Evolutionary conservation across 1,140 invertebrate genomes (phyloP).

Genomic region (Bombus polaris): DNA sequence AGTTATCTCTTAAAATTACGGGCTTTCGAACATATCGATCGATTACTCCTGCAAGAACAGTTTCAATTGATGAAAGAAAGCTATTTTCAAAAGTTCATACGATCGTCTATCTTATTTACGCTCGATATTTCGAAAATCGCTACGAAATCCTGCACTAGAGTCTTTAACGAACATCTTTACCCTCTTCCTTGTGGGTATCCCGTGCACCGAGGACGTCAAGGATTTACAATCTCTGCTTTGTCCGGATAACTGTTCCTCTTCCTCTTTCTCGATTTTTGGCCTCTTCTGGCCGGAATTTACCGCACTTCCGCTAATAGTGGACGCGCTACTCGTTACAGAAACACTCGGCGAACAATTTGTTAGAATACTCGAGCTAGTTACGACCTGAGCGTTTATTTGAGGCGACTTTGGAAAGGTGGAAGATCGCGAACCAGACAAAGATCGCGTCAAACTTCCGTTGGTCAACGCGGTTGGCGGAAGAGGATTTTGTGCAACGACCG

Average conservation of each 20-base stretch:
- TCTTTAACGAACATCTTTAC: constrained; percentile 67
- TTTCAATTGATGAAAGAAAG: not conserved
- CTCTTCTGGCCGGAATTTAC: constrained; percentile 50
- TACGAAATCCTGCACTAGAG: constrained; percentile 47
- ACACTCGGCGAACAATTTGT: constrained; percentile 43
- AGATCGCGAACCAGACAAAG: constrained; percentile 19
- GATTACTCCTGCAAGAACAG: not conserved
- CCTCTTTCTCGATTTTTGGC: constrained; percentile 64
- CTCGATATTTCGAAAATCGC: constrained; percentile 55
- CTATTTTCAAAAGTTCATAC: not conserved
- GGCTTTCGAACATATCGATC: constrained; percentile 10
- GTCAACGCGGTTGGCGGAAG: not conserved
- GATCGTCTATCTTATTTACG: constrained; percentile 43
- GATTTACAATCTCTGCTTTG: constrained; percentile 55
- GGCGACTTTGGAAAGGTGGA: constrained; percentile 57
- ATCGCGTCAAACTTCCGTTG: constrained; percentile 49
- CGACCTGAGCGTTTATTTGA: constrained; percentile 38
- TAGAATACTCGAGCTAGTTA: constrained; percentile 17
- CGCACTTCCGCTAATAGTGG: constrained; percentile 27
- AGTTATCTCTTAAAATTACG: not conserved
- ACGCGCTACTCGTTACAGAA: constrained; percentile 16
- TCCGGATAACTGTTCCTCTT: constrained; percentile 51
- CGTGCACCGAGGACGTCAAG: constrained; percentile 22
- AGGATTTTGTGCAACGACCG: constrained; percentile 29
- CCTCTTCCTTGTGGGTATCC: constrained; percentile 56